Base-by-base conservation (phyloP, 2,113 vertebrate species). In the Pterocles gutturalis region DNA sequence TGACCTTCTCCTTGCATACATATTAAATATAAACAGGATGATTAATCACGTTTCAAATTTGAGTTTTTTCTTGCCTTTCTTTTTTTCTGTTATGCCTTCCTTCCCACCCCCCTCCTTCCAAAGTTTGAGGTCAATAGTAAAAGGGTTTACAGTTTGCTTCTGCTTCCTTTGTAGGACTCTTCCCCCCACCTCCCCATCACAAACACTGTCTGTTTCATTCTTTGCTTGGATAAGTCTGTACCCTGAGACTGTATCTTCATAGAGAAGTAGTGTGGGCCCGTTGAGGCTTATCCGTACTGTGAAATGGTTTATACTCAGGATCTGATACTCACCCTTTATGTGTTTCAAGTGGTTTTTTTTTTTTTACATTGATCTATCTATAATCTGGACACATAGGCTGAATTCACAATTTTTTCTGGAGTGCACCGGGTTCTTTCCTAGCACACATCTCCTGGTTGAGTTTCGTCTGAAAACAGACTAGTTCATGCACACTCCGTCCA, bases 1-100 rank as follows among this genome's bases (percentile, higher is more conserved):
- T 95, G 96, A 93, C 93, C 92, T 97, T 92, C 81, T 53, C 16
- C 49, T 85, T 84, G 62, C 78, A 65, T 51, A 36, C 31, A 33
- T 85, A 41, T 5, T 53, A 87, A 97, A 69, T 94, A 65, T 80
- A 93, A 97, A 76, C 79, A 85, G 51, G 41, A n/a, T 54, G 41
- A 51, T 81, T 91, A 46, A 43, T 17, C 49, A 17, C 16, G 41
- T 58, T 82, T 76, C 38, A 13, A 5, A 26, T 55, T 29, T 41
- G 9, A 13, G 1, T 13, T 36, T 22, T 62, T 22, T 46, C 58
- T 90, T 76, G 24, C 13, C 53, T 5, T 26, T 20, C 36, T 36
- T 57, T 83, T 83, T 57, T 17, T 8, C 34, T 78, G 8, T 43
- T 62, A 17, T 16, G 7, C 15, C 5, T 89, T 11, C 38, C 6